phyloP scores from a whole-genome alignment of 2,888 invertebrate species.

The Xanthia icteritia region DNA sequence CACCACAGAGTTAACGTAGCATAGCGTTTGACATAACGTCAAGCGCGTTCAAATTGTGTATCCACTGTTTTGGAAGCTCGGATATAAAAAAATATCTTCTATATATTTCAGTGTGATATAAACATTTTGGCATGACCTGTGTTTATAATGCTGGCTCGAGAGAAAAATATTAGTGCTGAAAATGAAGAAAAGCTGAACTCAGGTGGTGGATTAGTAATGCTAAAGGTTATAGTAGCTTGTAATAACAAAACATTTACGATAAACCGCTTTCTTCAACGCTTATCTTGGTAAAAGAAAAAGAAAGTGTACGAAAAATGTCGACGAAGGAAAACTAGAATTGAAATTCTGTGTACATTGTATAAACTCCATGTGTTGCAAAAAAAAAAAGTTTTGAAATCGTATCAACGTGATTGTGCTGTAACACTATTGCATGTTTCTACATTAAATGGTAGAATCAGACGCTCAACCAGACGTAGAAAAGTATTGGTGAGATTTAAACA shows the following conservation, averaged over 20 bases:
- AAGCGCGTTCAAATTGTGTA: constrained; percentile 23
- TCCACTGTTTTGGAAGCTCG: constrained; percentile 27
- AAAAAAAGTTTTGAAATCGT: not conserved
- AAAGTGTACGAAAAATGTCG: constrained; percentile 33
- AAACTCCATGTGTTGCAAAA: not conserved
- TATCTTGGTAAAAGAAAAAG: constrained; percentile 37
- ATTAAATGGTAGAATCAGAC: not conserved
- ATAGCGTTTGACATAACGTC: constrained; percentile 26
- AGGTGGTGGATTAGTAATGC: constrained; percentile 45
- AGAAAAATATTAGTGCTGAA: constrained; percentile 14
- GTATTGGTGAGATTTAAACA: no score
- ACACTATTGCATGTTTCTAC: not conserved
- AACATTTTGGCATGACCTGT: constrained; percentile 18
- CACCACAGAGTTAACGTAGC: constrained; percentile 41
- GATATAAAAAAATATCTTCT: constrained; percentile 6
- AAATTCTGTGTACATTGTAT: constrained; percentile 29
- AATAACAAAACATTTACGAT: constrained; percentile 38
- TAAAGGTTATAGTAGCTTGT: constrained; percentile 28
- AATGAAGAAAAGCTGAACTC: constrained; percentile 25
- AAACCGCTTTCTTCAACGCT: constrained; percentile 33
- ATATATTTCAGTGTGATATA: constrained; percentile 14
- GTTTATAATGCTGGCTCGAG: not conserved
- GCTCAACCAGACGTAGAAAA: no score
- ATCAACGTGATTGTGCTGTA: not conserved
- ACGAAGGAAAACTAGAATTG: constrained; percentile 25